Percentiles rank a stretch among this genome's conserved stretches.
Evolutionary conservation across 1,140 invertebrate species (phyloP).

Genomic region (Drosophila nebulosa): DNA sequence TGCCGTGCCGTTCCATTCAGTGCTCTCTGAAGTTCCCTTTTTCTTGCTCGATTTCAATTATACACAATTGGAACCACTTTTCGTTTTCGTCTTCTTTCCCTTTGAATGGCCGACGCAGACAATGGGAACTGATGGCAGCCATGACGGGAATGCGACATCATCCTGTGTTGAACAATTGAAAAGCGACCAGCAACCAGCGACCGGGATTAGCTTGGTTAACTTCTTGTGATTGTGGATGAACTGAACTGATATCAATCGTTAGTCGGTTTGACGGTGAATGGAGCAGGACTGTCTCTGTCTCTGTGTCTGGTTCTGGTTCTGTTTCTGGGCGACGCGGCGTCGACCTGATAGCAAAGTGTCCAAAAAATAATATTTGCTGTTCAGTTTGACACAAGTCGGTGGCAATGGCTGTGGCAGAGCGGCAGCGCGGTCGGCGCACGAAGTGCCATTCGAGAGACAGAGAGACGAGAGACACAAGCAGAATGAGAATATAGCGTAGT

Average conservation of each 20-base stretch:
- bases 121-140: constrained; percentile 36
- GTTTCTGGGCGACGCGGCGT: constrained; percentile 62
- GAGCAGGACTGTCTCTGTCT: constrained; percentile 57
- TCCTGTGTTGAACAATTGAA: constrained; percentile 36
- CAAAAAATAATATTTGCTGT: constrained; percentile 80
- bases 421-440: constrained; percentile 48
- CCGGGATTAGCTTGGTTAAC: neutral
- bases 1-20: constrained; percentile 7
- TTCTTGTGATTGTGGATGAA: neutral
- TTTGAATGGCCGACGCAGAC: constrained; percentile 27
- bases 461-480: constrained; percentile 26
- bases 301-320: constrained; percentile 32
- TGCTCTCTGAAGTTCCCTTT: constrained; percentile 7
- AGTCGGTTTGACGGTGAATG: constrained; percentile 41
- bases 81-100: neutral
- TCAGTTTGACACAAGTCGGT: constrained; percentile 72
- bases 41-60: constrained; percentile 42
- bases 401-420: constrained; percentile 29
- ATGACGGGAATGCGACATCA: constrained; percentile 47
- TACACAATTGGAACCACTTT: constrained; percentile 60
- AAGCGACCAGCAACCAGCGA: neutral
- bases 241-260: constrained; percentile 38
- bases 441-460: constrained; percentile 17
- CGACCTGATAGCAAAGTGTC: constrained; percentile 78
- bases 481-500: constrained; percentile 44